These are phyloP conservation scores for Neodiprion pinetum DNA, from an alignment of 1,140 invertebrate species.

Conservation along the genomic window DNA sequence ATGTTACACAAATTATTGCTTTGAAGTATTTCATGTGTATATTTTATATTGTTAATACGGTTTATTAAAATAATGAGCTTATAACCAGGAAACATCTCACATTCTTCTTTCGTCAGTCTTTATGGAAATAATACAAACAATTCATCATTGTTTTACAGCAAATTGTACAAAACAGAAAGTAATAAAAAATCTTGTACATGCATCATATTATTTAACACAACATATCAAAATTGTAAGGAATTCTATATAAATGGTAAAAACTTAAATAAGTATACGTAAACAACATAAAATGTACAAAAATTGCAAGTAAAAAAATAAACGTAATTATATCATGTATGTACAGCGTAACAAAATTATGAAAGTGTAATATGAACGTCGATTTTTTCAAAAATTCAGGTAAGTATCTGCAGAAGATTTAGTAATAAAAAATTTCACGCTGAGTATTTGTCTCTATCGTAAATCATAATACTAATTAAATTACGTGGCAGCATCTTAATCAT, in stretches of 20 bases:
- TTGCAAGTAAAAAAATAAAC: background rate
- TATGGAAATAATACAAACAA: background rate
- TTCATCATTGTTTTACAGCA: background rate
- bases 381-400: background rate
- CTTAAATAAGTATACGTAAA: background rate
- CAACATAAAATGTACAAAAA: conserved; percentile 13
- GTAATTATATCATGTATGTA: conserved; percentile 6
- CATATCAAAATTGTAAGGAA: conserved; percentile 11
- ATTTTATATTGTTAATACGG: conserved; percentile 17
- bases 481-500: no score
- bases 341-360: background rate
- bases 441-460: no score
- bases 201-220: background rate
- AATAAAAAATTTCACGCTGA: no score
- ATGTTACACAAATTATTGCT: background rate
- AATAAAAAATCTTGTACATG: background rate
- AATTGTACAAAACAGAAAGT: background rate
- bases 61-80: background rate
- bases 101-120: background rate
- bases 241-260: background rate
- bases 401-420: no score
- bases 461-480: no score
- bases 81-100: background rate
- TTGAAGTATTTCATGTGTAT: conserved; percentile 14
- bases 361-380: background rate